Conservation (phyloP, 2,113 vertebrate species). For the Pseudolaguvia tuberculata region DNA sequence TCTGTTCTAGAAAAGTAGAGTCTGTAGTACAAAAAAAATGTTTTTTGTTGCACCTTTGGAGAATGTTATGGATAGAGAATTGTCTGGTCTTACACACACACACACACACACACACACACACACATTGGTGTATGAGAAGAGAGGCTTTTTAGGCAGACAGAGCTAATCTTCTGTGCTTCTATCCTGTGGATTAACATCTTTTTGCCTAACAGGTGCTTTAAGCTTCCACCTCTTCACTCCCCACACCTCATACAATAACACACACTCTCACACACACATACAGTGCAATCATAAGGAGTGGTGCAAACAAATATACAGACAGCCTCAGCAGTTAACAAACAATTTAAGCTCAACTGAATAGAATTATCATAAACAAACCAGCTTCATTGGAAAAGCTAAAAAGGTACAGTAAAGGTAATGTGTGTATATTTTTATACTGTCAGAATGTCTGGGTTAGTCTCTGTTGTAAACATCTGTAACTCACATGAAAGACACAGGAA, state of each 20-base stretch:
- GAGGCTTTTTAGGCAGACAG: slow-evolving; percentile 71
- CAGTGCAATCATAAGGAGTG: slow-evolving; percentile 2
- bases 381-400: neutral
- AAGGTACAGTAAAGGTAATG: neutral
- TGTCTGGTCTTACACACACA: slow-evolving; percentile 27
- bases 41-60: neutral
- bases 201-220: slow-evolving; percentile 73
- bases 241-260: slow-evolving; percentile 65
- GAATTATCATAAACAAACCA: neutral
- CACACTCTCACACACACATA: slow-evolving; percentile 39
- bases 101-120: slow-evolving; percentile 1
- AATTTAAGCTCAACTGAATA: neutral
- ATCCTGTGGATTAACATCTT: slow-evolving; percentile 76
- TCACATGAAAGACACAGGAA: neutral
- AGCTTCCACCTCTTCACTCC: slow-evolving; percentile 72
- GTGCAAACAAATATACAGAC: slow-evolving; percentile 5
- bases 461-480: neutral
- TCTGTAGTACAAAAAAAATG: neutral
- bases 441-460: neutral
- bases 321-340: neutral
- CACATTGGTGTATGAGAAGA: slow-evolving; percentile 62
- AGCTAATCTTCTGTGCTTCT: slow-evolving; percentile 74
- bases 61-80: neutral
- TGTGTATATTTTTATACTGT: neutral
- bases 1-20: neutral